Conservation (phyloP, 2,113 vertebrate genomes). For the Gulo gulo region DNA sequence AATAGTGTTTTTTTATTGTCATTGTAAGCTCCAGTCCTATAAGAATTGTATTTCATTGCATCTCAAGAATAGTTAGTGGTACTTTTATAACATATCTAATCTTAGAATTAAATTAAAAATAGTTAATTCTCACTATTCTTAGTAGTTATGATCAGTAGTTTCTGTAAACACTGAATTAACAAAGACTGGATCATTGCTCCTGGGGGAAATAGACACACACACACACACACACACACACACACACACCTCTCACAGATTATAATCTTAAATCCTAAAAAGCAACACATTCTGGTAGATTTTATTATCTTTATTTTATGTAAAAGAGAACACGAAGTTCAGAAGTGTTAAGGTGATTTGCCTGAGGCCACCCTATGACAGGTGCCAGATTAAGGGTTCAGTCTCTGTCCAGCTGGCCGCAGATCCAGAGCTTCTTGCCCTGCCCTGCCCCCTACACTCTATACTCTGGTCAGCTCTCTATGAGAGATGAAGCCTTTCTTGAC, state of each 20-base stretch:
- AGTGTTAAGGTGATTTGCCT: not conserved
- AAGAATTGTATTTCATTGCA: not conserved
- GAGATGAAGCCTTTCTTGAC: not conserved
- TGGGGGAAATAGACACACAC: not conserved
- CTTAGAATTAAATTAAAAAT: slow-evolving; percentile 7
- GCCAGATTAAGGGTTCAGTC: not conserved
- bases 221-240: not conserved
- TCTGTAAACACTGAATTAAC: not conserved
- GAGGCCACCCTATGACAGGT: not conserved
- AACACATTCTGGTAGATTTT: not conserved
- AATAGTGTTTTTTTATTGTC: not conserved
- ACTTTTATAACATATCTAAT: not conserved
- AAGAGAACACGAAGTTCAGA: not conserved
- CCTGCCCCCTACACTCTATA: not conserved
- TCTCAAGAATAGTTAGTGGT: slow-evolving; percentile 2
- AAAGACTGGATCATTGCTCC: not conserved
- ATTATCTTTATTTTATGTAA: not conserved
- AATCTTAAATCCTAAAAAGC: slow-evolving; percentile 27
- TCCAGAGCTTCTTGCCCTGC: not conserved
- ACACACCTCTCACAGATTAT: not conserved
- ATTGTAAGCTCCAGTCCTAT: slow-evolving; percentile 9
- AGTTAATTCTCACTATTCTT: not conserved
- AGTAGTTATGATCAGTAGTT: not conserved
- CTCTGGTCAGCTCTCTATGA: not conserved
- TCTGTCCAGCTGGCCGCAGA: not conserved